Conservation (phyloP, 2,113 vertebrate species). For the Anhinga rufa region DNA sequence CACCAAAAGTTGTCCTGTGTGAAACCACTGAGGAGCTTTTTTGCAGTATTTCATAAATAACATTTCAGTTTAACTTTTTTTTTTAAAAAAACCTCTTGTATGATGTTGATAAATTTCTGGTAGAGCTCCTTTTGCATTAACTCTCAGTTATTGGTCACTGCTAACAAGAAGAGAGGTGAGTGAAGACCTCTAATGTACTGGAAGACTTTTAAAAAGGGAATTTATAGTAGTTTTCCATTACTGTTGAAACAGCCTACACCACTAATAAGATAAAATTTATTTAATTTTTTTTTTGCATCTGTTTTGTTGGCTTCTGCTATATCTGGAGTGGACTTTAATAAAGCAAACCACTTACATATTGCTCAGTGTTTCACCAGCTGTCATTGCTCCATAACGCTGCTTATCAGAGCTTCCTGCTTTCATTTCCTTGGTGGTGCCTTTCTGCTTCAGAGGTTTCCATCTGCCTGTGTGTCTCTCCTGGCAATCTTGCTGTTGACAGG, state of each 20-base stretch:
- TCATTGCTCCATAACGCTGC: background rate
- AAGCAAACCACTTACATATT: background rate
- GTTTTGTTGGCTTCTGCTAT: slow-evolving; percentile 44
- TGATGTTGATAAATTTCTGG: background rate
- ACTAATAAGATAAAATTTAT: slow-evolving; percentile 11
- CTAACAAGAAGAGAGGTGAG: slow-evolving; percentile 19
- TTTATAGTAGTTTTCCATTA: background rate
- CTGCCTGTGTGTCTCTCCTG: slow-evolving; percentile 16
- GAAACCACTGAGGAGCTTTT: slow-evolving; percentile 64
- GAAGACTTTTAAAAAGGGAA: background rate
- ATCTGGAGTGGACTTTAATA: background rate
- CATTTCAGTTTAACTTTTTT: slow-evolving; percentile 40
- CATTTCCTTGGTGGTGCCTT: slow-evolving; percentile 27
- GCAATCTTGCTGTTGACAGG: background rate
- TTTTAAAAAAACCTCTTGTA: slow-evolving; percentile 3
- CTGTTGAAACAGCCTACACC: background rate
- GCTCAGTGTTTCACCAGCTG: slow-evolving; percentile 26
- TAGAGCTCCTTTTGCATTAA: slow-evolving; percentile 27
- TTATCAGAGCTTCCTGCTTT: slow-evolving; percentile 11
- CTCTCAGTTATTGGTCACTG: background rate
- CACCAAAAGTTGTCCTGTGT: slow-evolving; percentile 69
- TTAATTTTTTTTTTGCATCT: slow-evolving; percentile 20
- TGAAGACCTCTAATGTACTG: background rate
- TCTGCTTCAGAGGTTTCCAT: slow-evolving; percentile 26
- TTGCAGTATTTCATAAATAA: slow-evolving; percentile 40